Evolutionary conservation across 2,797 vertebrate species (phyloP).

Genomic region (Eurystomus glaucurus): DNA sequence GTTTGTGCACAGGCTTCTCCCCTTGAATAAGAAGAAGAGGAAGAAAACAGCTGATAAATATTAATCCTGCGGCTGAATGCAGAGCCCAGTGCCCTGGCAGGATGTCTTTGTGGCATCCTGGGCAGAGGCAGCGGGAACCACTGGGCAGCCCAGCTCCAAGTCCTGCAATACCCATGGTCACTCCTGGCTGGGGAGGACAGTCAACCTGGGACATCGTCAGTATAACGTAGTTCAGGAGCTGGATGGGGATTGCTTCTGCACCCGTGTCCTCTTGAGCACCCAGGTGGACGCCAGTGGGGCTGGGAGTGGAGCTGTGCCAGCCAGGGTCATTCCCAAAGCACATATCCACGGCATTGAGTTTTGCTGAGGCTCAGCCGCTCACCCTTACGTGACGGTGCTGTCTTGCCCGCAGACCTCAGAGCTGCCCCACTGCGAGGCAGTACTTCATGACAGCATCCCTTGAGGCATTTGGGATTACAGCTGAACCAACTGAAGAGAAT

Average conservation of each 20-base stretch:
- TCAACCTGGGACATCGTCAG: not conserved
- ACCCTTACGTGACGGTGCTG: not conserved
- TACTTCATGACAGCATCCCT: not conserved
- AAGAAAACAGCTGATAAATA: conserved; percentile 1
- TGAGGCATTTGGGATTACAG: not conserved
- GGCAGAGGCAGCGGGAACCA: not conserved
- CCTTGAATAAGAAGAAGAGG: not conserved
- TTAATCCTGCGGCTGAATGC: not conserved
- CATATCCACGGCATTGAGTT: accelerated
- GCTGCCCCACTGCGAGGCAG: not conserved
- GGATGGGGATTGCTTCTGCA: not conserved
- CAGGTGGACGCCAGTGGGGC: accelerated
- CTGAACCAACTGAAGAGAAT: conserved; percentile 36
- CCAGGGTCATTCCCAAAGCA: not conserved
- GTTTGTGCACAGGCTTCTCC: not conserved
- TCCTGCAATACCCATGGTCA: accelerated
- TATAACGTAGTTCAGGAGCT: accelerated
- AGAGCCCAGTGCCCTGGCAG: not conserved
- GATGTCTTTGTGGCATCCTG: not conserved
- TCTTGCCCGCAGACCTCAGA: not conserved
- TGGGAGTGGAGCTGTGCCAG: not conserved
- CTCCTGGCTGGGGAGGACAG: not conserved
- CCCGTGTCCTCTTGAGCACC: accelerated
- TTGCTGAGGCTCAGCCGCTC: not conserved
- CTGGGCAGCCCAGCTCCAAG: not conserved